Base-by-base conservation (phyloP, 1,140 invertebrate species). In the Potamilus streckersoni region DNA sequence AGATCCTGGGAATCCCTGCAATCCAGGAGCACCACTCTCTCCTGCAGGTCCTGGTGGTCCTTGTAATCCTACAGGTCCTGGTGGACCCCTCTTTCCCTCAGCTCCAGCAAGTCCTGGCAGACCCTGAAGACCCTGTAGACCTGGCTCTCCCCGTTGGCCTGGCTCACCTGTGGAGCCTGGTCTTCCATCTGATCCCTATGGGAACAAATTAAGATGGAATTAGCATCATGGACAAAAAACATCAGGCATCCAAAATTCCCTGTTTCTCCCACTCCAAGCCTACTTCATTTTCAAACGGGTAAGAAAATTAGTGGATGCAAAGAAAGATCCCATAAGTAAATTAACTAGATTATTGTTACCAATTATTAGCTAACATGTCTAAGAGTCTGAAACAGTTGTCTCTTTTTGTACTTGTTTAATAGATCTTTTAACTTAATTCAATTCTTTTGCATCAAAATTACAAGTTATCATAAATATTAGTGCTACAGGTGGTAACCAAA, bases 71-170 rank as follows among this genome's bases (percentile, higher is more conserved):
- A 27, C 38, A 38, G 73, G 61, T 62, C 81, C 81, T 79, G 80
- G 38, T 68, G 80, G 55, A 72, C 83, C 84, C 67, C 84, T 79
- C 59, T 83, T 79, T 72, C 84, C 84, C 49, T 83, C 79, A 11
- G 67, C 31, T 60, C 84, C 84, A 15, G 81, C 74, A 31, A 84
- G 76, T 66, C 84, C 84, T 17, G 81, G 73, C 14, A 80, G 59
- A 27, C 84, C 84, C 79, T 80, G 71, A 23, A 84, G 82, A 71
- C 84, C 84, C 20, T 79, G 56, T 38, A 76, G 62, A 31, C 86
- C 86, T 63, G 82, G 66, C n/a, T 76, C 63, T 75, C 86, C 87
- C 49, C 71, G 60, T 49, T 71, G 64, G 16, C 83, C 83, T 27
- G 73, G 66, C 27, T 85, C 82, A 59, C 84, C 84, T 19, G 70